These are phyloP conservation scores for Microplitis demolitor DNA, from an alignment of 1,140 invertebrate genomes.

Conservation along the genomic window DNA sequence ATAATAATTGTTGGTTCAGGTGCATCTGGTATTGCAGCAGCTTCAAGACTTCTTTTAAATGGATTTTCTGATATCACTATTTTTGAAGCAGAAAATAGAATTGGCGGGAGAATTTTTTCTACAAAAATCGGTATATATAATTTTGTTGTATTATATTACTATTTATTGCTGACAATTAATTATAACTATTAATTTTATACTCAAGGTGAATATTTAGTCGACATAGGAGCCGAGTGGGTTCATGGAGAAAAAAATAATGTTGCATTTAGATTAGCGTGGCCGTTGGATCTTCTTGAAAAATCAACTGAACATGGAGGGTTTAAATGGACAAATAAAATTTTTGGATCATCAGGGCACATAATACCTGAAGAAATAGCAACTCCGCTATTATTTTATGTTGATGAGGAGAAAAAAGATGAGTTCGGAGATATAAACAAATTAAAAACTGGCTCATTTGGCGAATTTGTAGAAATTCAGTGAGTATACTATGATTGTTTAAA, in stretches of 20 bases:
- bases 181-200: not conserved
- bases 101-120: conserved; percentile 74
- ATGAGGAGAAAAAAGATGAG: not conserved
- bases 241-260: conserved; percentile 54
- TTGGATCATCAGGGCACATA: not conserved
- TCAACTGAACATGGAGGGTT: not conserved
- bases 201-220: conserved; percentile 38
- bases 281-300: conserved; percentile 13
- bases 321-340: not conserved
- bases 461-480: conserved; percentile 57
- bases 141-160: too few species aligned
- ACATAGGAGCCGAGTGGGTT: conserved; percentile 62
- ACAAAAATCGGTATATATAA: conserved; percentile 61
- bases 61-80: conserved; percentile 63
- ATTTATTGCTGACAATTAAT: not conserved
- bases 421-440: conserved; percentile 32
- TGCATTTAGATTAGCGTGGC: conserved; percentile 39
- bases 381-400: not conserved
- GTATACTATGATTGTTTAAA: not conserved
- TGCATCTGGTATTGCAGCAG: conserved; percentile 66
- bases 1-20: conserved; percentile 67
- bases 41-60: conserved; percentile 60
- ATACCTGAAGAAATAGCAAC: not conserved
- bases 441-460: conserved; percentile 51
- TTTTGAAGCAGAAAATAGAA: conserved; percentile 73